phyloP scores from a whole-genome alignment of 2,888 invertebrate species.

The Apamea epomidion region DNA sequence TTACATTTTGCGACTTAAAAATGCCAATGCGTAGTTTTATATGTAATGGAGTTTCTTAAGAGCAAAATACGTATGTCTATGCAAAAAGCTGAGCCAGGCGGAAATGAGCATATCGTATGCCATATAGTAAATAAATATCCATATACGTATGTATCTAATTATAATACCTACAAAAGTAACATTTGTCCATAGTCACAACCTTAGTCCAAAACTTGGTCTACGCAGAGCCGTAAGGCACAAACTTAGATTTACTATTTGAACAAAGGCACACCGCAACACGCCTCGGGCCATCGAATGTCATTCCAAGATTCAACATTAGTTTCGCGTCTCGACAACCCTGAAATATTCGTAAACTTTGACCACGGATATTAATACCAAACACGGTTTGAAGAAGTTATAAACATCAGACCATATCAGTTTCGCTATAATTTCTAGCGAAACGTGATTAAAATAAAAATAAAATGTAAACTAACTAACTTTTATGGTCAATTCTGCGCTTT shows the following conservation, averaged over 20 bases:
- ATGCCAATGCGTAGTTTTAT: slow-evolving; percentile 32
- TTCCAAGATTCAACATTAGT: slow-evolving; percentile 83
- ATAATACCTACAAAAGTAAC: slow-evolving; percentile 4
- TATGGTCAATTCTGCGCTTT: slow-evolving; percentile 44
- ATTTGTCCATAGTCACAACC: slow-evolving; percentile 28
- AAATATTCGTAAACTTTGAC: slow-evolving; percentile 68
- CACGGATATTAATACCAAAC: slow-evolving; percentile 63
- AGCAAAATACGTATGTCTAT: slow-evolving; percentile 34
- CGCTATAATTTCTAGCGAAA: slow-evolving; percentile 42
- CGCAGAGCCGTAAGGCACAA: slow-evolving; percentile 65
- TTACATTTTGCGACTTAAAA: slow-evolving; percentile 45
- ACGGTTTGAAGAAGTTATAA: slow-evolving; percentile 57
- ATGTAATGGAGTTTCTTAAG: slow-evolving; percentile 39
- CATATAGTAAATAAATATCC: slow-evolving; percentile 18
- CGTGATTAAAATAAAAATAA: slow-evolving; percentile 40
- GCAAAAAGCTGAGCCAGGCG: slow-evolving; percentile 19
- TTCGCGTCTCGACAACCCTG: slow-evolving; percentile 78
- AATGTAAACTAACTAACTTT: slow-evolving; percentile 30
- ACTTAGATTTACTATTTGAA: slow-evolving; percentile 79
- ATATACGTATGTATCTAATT: not conserved
- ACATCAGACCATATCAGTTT: slow-evolving; percentile 50
- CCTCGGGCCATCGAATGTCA: slow-evolving; percentile 84
- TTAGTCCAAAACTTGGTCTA: slow-evolving; percentile 49
- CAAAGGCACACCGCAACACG: slow-evolving; percentile 83
- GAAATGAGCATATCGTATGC: slow-evolving; percentile 14